A percentile compares a stretch with the other conserved stretches of the same genome.
These are phyloP conservation scores for Phylloscopus trochilus DNA, from an alignment of 2,113 vertebrate genomes.

Conservation along the genomic window DNA sequence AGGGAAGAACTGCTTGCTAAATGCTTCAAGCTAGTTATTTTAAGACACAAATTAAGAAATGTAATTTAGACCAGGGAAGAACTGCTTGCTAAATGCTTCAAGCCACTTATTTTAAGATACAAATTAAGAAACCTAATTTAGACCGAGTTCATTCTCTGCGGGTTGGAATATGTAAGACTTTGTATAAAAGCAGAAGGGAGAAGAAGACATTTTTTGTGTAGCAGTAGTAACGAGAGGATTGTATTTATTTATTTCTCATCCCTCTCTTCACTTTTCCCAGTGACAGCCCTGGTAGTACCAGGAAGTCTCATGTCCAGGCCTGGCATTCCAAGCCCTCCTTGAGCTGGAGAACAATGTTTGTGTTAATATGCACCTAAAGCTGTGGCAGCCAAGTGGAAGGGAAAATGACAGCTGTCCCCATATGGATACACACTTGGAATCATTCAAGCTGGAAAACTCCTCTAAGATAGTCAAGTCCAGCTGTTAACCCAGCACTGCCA, in stretches of 20 bases:
- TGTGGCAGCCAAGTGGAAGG: background rate
- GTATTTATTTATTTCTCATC: background rate
- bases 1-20: background rate
- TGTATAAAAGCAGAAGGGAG: background rate
- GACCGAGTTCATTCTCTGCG: background rate
- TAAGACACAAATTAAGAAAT: background rate
- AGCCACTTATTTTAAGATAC: background rate
- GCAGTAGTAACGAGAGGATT: background rate
- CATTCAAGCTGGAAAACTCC: too few species aligned
- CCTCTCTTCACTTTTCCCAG: background rate
- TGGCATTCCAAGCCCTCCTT: fast-evolving
- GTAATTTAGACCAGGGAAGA: background rate
- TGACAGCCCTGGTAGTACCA: background rate
- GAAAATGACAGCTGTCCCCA: background rate
- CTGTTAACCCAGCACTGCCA: background rate
- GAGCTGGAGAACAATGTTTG: background rate
- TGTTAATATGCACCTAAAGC: fast-evolving
- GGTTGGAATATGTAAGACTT: background rate
- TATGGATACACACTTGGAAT: background rate
- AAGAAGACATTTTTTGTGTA: background rate
- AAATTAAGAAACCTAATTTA: background rate
- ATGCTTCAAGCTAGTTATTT: background rate
- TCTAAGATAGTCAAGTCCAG: too few species aligned
- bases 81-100: background rate
- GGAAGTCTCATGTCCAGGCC: background rate